A percentile compares a stretch with the other conserved stretches of the same genome.
These are phyloP conservation scores for Leptopterna dolabrata DNA, from an alignment of 2,888 invertebrate genomes.

Conservation along the genomic window DNA sequence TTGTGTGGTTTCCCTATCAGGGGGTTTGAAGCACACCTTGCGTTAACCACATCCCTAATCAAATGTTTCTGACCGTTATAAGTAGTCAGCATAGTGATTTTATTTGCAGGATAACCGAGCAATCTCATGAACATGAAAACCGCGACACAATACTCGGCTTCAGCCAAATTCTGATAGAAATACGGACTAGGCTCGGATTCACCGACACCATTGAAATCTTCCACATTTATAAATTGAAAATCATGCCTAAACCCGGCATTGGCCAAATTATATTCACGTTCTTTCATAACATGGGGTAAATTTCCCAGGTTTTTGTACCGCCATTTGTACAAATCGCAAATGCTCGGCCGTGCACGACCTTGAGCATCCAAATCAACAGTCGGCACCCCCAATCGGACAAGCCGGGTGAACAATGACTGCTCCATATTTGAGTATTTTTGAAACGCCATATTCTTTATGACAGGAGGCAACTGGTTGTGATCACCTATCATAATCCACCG, in stretches of 20 bases:
- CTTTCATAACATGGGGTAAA: slow-evolving; percentile 85
- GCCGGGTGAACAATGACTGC: slow-evolving; percentile 95
- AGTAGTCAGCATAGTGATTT: slow-evolving; percentile 97
- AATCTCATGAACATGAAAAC: slow-evolving; percentile 98
- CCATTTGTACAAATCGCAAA: slow-evolving; percentile 96
- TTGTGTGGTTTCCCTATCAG: slow-evolving; percentile 93
- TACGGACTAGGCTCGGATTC: slow-evolving; percentile 98
- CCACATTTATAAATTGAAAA: slow-evolving; percentile 96
- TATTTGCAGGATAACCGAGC: slow-evolving; percentile 94
- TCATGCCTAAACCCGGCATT: slow-evolving; percentile 94
- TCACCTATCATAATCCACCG: slow-evolving; percentile 99
- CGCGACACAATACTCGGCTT: slow-evolving; percentile 95
- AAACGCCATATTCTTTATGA: slow-evolving; percentile 99
- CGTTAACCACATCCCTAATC: slow-evolving; percentile 93
- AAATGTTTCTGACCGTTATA: slow-evolving; percentile 99
- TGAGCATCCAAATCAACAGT: slow-evolving; percentile 98
- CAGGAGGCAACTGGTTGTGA: slow-evolving; percentile 98
- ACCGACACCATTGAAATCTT: slow-evolving; percentile 95
- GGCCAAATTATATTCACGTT: slow-evolving; percentile 86
- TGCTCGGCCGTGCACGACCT: slow-evolving; percentile 91
- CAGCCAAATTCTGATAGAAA: slow-evolving; percentile 95
- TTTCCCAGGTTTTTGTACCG: slow-evolving; percentile 96
- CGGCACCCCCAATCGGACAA: slow-evolving; percentile 96
- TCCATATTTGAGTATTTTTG: slow-evolving; percentile 99
- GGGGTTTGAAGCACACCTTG: slow-evolving; percentile 93